Evolutionary conservation across 1,140 invertebrate species (phyloP).

Genomic region (Bombus difficillimus): DNA sequence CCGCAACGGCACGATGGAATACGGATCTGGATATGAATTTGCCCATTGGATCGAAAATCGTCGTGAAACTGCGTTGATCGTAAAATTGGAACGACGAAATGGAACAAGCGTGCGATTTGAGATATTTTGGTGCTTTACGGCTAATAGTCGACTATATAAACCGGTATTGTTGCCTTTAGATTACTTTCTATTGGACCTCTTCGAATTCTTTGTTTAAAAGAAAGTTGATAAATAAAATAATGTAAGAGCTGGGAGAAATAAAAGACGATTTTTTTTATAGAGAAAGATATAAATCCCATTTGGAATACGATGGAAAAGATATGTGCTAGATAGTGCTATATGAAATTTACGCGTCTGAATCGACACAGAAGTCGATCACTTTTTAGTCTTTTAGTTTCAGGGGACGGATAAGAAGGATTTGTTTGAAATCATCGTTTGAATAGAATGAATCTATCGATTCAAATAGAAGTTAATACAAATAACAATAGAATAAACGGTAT

Average conservation of each 20-base stretch:
- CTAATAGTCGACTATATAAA: too few relatives aligned
- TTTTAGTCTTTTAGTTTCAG: neutral
- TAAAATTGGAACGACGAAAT: neutral
- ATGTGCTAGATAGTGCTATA: neutral
- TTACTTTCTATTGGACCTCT: neutral
- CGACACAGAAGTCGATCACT: neutral
- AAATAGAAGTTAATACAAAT: neutral
- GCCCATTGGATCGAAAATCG: neutral
- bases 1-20: neutral
- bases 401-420: too few relatives aligned
- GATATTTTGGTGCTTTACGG: too few relatives aligned
- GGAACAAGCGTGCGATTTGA: neutral
- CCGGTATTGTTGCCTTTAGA: neutral
- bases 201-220: neutral
- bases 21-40: neutral
- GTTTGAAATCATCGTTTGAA: neutral
- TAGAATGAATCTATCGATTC: neutral
- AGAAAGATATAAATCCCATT: neutral
- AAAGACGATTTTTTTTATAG: too few relatives aligned
- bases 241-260: neutral
- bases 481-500: neutral
- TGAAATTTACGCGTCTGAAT: neutral
- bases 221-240: neutral
- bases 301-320: neutral
- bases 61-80: neutral